Percentiles rank a stretch among this genome's conserved stretches.
phyloP scores from a whole-genome alignment of 2,797 vertebrate genomes.

The Coilia nasus region DNA sequence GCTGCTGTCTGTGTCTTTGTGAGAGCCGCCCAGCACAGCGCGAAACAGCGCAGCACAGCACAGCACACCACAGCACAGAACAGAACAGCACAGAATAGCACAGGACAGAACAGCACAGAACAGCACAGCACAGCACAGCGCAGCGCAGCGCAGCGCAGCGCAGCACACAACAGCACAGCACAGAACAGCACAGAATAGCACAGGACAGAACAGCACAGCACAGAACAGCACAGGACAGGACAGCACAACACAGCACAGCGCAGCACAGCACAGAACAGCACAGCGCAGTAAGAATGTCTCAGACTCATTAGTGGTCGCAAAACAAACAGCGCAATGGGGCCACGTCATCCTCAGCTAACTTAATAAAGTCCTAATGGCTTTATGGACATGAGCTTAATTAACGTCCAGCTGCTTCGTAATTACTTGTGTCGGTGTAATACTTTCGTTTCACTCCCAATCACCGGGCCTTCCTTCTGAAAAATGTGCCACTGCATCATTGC shows the following conservation, averaged over 20 bases:
- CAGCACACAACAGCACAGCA: too few species aligned
- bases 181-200: too few species aligned
- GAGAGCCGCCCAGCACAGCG: background rate
- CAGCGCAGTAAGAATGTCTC: constrained; percentile 42
- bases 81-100: too few species aligned
- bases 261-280: too few species aligned
- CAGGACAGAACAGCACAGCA: too few species aligned
- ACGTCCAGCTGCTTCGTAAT: constrained; percentile 52
- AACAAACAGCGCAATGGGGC: constrained; percentile 65
- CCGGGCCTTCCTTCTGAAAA: constrained; percentile 10
- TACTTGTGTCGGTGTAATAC: constrained; percentile 46
- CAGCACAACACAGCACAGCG: too few species aligned
- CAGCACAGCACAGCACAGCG: too few species aligned
- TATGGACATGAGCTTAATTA: constrained; percentile 58
- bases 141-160: too few species aligned
- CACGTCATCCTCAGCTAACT: constrained; percentile 59
- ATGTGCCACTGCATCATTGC: background rate
- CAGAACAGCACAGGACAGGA: too few species aligned
- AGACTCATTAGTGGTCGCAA: constrained; percentile 70
- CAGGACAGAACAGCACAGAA: too few species aligned
- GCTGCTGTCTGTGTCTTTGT: background rate
- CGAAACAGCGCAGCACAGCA: background rate
- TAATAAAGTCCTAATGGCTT: constrained; percentile 56
- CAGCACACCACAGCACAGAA: too few species aligned
- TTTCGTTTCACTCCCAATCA: constrained; percentile 42